Conservation (phyloP, 1,140 invertebrate species). For the Cepaea nemoralis region DNA sequence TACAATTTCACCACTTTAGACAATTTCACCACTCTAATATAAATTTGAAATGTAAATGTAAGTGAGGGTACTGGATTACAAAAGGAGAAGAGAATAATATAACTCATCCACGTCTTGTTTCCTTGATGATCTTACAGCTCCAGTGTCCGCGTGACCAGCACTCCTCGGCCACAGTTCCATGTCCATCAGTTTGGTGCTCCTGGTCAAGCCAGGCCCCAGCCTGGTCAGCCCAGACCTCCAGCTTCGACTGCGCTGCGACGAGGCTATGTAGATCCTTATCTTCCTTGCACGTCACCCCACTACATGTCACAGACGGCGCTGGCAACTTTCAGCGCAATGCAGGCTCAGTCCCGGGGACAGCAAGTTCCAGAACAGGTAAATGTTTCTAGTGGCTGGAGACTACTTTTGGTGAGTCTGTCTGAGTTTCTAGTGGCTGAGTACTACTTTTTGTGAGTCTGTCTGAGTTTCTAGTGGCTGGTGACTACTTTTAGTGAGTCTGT, state of each 20-base stretch:
- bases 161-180: background rate
- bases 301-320: conserved; percentile 9
- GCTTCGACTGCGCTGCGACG: background rate
- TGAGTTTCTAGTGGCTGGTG: too few relatives aligned
- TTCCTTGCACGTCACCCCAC: conserved; percentile 9
- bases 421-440: too few relatives aligned
- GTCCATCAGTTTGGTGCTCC: background rate
- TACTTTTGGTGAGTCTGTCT: too few relatives aligned
- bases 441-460: too few relatives aligned
- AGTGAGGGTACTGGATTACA: too few relatives aligned
- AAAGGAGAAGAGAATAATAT: too few relatives aligned
- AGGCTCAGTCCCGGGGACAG: background rate
- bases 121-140: too few relatives aligned
- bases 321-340: background rate
- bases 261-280: conserved; percentile 21
- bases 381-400: background rate
- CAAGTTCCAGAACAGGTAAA: conserved; percentile 8
- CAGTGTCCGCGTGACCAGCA: background rate
- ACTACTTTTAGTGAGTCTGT: too few relatives aligned
- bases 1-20: too few relatives aligned
- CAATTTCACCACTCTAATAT: too few relatives aligned
- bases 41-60: too few relatives aligned
- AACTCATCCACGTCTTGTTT: too few relatives aligned
- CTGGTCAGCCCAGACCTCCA: background rate
- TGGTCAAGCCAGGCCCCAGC: background rate